Conservation (phyloP, 92 coral and sea anemone genomes). For the Palythoa grandiflora region DNA sequence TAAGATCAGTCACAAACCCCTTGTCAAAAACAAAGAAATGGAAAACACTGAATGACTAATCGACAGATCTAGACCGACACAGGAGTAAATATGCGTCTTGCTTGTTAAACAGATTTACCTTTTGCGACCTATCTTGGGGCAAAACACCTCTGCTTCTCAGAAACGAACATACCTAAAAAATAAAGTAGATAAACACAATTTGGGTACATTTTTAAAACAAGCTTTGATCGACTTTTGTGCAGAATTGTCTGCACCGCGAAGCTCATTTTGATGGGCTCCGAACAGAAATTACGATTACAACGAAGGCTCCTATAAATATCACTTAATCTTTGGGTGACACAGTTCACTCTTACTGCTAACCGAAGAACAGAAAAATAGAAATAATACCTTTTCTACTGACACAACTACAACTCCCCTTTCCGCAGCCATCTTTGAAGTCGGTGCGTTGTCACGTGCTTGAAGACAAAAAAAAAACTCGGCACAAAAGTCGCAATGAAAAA, state of each 20-base stretch:
- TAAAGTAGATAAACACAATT: conserved; percentile 8
- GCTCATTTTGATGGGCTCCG: conserved; percentile 29
- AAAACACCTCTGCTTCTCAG: conserved; percentile 14
- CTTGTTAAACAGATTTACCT: conserved; percentile 9
- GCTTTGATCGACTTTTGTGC: conserved; percentile 16
- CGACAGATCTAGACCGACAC: conserved; percentile 23
- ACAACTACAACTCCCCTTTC: conserved; percentile 4
- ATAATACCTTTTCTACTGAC: conserved; percentile 11
- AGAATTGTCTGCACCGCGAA: conserved; percentile 20
- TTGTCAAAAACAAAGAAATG: not conserved
- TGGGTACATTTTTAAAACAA: not conserved
- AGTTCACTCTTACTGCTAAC: conserved; percentile 23
- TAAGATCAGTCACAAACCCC: not conserved
- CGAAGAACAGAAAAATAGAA: conserved; percentile 24
- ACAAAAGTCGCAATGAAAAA: too few species aligned
- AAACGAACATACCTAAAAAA: conserved; percentile 13
- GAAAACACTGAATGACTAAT: conserved; percentile 13
- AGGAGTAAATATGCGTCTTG: conserved; percentile 20
- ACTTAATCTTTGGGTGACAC: conserved; percentile 23
- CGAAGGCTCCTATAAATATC: conserved; percentile 13
- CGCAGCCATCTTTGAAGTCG: conserved; percentile 25
- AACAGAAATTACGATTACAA: conserved; percentile 19
- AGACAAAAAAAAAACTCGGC: too few species aligned
- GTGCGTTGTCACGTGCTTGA: conserved; percentile 15
- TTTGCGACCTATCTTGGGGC: conserved; percentile 10